Evolutionary conservation across 1,140 invertebrate genomes (phyloP).

Genomic region (Trachymyrmex septentrionalis): DNA sequence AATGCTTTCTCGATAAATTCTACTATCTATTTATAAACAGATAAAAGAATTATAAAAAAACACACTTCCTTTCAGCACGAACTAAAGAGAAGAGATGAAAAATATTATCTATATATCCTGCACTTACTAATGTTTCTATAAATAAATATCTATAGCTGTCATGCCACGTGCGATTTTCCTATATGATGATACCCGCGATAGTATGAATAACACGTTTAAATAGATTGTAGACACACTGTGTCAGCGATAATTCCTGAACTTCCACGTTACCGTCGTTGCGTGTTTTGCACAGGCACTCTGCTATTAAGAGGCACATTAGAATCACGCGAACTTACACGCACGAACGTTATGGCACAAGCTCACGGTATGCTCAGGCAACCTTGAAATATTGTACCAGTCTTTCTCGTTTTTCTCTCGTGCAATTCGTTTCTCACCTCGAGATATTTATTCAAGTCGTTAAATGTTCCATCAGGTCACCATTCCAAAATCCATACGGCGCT

Average conservation of each 20-base stretch:
- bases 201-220: slow-evolving; percentile 31
- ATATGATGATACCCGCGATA: slow-evolving; percentile 14
- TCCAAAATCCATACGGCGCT: not conserved
- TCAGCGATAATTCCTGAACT: slow-evolving; percentile 32
- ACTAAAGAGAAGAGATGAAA: not conserved
- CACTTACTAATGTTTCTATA: not conserved
- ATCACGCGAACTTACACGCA: slow-evolving; percentile 61
- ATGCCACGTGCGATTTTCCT: slow-evolving; percentile 38
- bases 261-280: slow-evolving; percentile 59
- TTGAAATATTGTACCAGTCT: slow-evolving; percentile 52
- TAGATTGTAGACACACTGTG: not conserved
- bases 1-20: not conserved
- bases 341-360: slow-evolving; percentile 34
- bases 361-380: slow-evolving; percentile 61
- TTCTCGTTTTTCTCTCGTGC: not conserved
- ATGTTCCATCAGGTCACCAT: not conserved
- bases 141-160: not conserved
- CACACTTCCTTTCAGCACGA: not conserved
- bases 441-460: slow-evolving; percentile 32
- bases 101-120: not conserved
- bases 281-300: slow-evolving; percentile 50
- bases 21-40: not conserved
- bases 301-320: slow-evolving; percentile 53
- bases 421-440: slow-evolving; percentile 21
- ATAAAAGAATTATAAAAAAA: not conserved